phyloP scores from a whole-genome alignment of 2,113 vertebrate species.

The Gymnogyps californianus region DNA sequence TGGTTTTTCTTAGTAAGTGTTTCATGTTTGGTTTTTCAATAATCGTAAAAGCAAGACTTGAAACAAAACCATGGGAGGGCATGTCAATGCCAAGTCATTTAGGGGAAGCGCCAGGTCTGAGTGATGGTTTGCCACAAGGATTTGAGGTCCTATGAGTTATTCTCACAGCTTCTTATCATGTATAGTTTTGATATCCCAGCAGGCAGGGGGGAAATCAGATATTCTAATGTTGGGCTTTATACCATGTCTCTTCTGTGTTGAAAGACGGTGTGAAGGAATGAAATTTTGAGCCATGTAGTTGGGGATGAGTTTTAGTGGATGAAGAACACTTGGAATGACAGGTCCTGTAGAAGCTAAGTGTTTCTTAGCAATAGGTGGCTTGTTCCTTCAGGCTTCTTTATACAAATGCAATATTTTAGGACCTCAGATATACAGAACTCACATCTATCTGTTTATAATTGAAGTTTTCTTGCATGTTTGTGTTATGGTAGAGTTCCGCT shows the following conservation, averaged over 20 bases:
- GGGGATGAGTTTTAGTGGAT: neutral
- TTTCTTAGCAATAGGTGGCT: neutral
- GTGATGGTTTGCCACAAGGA: neutral
- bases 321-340: neutral
- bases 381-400: neutral
- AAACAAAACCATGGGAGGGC: neutral
- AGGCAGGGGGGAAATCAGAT: neutral
- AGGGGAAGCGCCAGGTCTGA: neutral
- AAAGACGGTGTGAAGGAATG: neutral
- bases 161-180: neutral
- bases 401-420: neutral
- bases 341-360: neutral
- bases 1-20: neutral
- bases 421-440: neutral
- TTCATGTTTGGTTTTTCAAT: neutral
- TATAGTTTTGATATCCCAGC: neutral
- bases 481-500: neutral
- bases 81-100: neutral
- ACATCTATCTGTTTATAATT: neutral
- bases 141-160: neutral
- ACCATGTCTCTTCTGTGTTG: neutral
- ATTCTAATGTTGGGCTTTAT: neutral
- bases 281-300: neutral
- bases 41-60: neutral
- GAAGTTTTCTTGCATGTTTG: neutral